phyloP scores from a whole-genome alignment of 1,140 invertebrate genomes.

The Oreohelix idahoensis region DNA sequence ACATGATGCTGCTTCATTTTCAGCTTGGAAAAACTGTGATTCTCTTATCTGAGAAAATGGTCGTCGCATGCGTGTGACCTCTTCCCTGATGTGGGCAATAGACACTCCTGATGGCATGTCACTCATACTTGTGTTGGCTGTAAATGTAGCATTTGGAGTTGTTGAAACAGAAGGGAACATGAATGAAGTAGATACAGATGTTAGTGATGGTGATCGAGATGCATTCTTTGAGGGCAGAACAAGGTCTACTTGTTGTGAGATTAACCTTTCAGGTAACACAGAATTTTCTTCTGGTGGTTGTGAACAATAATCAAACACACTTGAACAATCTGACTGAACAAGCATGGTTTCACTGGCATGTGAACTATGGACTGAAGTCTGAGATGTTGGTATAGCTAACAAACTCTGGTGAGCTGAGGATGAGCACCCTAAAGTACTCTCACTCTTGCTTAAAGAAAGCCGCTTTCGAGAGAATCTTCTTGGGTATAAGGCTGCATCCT shows the following conservation, averaged over 20 bases:
- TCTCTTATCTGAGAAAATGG: not conserved
- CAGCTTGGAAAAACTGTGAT: not conserved
- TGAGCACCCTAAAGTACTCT: not conserved
- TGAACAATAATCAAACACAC: not conserved
- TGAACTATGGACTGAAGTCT: not conserved
- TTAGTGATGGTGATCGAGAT: not conserved
- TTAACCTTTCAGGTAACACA: not conserved
- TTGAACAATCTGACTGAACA: not conserved
- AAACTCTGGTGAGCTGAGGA: not conserved
- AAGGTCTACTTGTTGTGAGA: not conserved
- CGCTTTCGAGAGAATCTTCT: not conserved
- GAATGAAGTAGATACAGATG: not conserved
- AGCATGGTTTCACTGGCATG: not conserved
- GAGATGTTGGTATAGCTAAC: not conserved
- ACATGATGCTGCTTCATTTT: not conserved
- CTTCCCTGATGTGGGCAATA: not conserved
- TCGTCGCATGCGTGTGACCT: not conserved
- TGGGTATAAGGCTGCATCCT: not conserved
- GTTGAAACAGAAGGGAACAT: not conserved
- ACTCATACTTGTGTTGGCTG: not conserved
- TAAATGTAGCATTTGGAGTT: not conserved
- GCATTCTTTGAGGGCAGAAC: not conserved
- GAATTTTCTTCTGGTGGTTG: not conserved
- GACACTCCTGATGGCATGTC: not conserved
- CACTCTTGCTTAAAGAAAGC: conserved; percentile 1